Base-by-base conservation (phyloP, 2,797 vertebrate genomes). In the Pangasius krempfi region DNA sequence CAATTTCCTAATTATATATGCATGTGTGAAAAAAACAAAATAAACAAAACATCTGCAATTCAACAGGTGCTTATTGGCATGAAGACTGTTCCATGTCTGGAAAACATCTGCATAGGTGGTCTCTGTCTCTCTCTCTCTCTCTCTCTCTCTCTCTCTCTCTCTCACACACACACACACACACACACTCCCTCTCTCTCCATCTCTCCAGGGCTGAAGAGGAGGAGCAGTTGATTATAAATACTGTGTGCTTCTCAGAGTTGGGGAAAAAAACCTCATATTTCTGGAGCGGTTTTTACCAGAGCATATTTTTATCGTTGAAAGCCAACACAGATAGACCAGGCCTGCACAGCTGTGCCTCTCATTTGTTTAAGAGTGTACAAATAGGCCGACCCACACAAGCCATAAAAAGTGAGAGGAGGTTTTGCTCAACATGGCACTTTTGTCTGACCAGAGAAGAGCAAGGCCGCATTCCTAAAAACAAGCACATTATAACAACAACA, bases 291-390 rank as follows among this genome's bases (percentile, higher is more conserved):
- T 94, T 96, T 95, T 94, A 95, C 95, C 92, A 83, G 92, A 94
- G 93, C 92, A 93, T 96, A 96, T 96, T 96, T 96, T 96, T 96
- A 92, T 94, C 93, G 91, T 94, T 92, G 94, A 96, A 96, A 95
- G 93, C 94, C 95, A 95, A 94, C 96, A 95, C 92, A 95, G 94
- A 96, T 94, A 92, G 93, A 94, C 94, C 91, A 85, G 93, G 94
- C 93, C 86, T 93, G 93, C 92, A 92, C 95, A 95, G 95, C 95
- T 96, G 95, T 92, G 94, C 93, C 94, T 96, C 94, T 95, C 96
- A 97, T 96, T 96, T 95, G 91, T 95, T 96, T 95, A 95, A 96
- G 94, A 94, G 94, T 92, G 94, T 96, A 96, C 95, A 97, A 97
- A 97, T 93, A 94, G n/a, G 30, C 93, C 93, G 93, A 93, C 91